A percentile compares a stretch with the other conserved stretches of the same genome.
Conservation (phyloP, 2,888 invertebrate genomes). For the Trimorus sp. region DNA sequence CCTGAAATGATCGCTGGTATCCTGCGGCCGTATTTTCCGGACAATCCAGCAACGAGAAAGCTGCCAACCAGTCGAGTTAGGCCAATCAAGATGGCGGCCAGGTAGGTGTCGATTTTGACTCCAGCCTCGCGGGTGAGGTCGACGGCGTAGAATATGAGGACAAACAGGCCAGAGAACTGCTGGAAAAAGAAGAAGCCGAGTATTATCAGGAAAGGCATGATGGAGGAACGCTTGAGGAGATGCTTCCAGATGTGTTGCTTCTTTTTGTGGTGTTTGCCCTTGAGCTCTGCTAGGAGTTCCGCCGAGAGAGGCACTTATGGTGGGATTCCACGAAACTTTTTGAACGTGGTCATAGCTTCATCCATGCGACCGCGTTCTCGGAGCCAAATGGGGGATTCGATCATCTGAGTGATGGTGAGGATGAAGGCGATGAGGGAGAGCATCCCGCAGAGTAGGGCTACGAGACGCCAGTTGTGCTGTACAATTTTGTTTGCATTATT, state of each 20-base stretch:
- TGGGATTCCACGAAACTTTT: slow-evolving; percentile 80
- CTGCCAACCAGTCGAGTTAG: slow-evolving; percentile 82
- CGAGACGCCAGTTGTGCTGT: slow-evolving; percentile 82
- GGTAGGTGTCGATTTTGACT: slow-evolving; percentile 81
- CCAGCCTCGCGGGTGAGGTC: slow-evolving; percentile 82
- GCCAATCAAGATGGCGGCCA: slow-evolving; percentile 83
- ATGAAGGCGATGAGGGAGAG: slow-evolving; percentile 81
- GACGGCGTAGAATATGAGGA: slow-evolving; percentile 84
- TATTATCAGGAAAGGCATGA: slow-evolving; percentile 82
- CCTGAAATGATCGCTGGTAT: slow-evolving; percentile 85
- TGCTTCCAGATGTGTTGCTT: slow-evolving; percentile 73
- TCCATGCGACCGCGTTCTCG: slow-evolving; percentile 81
- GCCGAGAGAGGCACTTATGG: slow-evolving; percentile 64
- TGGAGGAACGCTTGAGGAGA: slow-evolving; percentile 79
- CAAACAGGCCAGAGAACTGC: slow-evolving; percentile 84
- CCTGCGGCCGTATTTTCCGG: slow-evolving; percentile 84
- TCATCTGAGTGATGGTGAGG: slow-evolving; percentile 80
- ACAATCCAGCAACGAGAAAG: slow-evolving; percentile 81
- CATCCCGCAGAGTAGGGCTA: slow-evolving; percentile 80
- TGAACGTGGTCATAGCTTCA: slow-evolving; percentile 81
- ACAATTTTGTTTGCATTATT: slow-evolving; percentile 33
- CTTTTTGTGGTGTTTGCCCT: slow-evolving; percentile 67
- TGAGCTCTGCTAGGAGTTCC: slow-evolving; percentile 70
- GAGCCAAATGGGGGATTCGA: slow-evolving; percentile 84
- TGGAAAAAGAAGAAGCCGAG: slow-evolving; percentile 83